These are phyloP conservation scores for Kradibia gibbosae DNA, from an alignment of 1,140 invertebrate genomes.

Conservation along the genomic window DNA sequence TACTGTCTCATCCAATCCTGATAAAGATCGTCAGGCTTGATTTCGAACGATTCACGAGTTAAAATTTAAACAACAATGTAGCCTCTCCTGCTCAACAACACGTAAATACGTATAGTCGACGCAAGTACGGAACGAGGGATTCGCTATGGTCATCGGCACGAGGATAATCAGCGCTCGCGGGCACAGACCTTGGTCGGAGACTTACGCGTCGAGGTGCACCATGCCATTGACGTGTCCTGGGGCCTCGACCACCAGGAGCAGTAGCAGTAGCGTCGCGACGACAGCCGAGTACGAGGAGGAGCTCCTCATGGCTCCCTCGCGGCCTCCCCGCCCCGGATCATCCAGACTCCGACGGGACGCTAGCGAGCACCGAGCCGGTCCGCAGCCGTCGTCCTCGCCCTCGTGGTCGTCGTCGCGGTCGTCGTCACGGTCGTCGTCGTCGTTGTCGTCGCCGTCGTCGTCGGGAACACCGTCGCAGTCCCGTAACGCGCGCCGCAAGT, in stretches of 20 bases:
- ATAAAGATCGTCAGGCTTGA: background rate
- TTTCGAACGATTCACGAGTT: background rate
- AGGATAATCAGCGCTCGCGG: background rate
- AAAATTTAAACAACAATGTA: background rate
- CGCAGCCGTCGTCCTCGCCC: background rate
- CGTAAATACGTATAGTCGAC: background rate
- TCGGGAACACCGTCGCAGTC: background rate
- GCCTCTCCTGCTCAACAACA: background rate
- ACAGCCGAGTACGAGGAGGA: background rate
- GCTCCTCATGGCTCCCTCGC: conserved; percentile 27
- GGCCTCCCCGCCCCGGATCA: background rate
- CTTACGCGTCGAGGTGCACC: conserved; percentile 43
- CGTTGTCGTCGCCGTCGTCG: background rate
- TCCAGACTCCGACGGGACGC: background rate
- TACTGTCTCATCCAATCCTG: background rate
- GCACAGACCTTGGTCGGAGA: background rate
- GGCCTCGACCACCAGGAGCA: conserved; percentile 11
- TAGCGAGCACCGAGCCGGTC: background rate
- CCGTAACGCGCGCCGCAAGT: background rate
- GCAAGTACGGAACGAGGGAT: background rate
- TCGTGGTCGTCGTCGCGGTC: background rate
- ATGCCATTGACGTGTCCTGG: background rate
- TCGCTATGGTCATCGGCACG: background rate
- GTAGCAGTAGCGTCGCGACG: background rate
- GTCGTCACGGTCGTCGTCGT: background rate